These are phyloP conservation scores for Tetragnatha versicolor DNA, from an alignment of 1,140 invertebrate species.

Conservation along the genomic window DNA sequence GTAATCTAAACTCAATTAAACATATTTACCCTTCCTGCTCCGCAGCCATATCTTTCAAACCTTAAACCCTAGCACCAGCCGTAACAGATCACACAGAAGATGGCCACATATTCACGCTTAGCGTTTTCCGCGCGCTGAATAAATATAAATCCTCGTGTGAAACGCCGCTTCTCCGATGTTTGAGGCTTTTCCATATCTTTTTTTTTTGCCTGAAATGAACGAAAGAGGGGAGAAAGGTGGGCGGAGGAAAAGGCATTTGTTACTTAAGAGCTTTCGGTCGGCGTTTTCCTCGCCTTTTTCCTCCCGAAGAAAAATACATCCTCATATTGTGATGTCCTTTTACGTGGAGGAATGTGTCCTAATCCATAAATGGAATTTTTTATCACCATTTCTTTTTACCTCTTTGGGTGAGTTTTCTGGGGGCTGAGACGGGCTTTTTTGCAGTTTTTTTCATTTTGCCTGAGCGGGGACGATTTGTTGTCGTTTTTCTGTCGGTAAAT, in stretches of 20 bases:
- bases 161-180: background rate
- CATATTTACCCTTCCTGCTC: too few species aligned
- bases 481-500: too few species aligned
- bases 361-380: slow-evolving; percentile 45
- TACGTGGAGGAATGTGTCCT: background rate
- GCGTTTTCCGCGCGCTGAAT: background rate
- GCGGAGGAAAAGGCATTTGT: slow-evolving; percentile 1
- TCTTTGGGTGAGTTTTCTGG: background rate
- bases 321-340: slow-evolving; percentile 28
- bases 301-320: slow-evolving; percentile 2
- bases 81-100: background rate
- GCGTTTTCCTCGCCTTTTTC: background rate
- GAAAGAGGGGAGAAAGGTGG: background rate
- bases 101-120: background rate
- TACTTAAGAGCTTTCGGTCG: slow-evolving; percentile 26
- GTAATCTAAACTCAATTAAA: too few species aligned
- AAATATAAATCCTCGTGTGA: background rate
- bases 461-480: background rate
- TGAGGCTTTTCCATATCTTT: background rate
- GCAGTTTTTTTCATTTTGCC: background rate
- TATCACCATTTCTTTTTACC: background rate
- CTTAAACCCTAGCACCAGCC: too few species aligned
- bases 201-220: background rate
- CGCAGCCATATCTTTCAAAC: too few species aligned
- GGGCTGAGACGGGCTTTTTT: background rate